Conservation (phyloP, 2,113 vertebrate species). For the Andinoacara biseriatus region DNA sequence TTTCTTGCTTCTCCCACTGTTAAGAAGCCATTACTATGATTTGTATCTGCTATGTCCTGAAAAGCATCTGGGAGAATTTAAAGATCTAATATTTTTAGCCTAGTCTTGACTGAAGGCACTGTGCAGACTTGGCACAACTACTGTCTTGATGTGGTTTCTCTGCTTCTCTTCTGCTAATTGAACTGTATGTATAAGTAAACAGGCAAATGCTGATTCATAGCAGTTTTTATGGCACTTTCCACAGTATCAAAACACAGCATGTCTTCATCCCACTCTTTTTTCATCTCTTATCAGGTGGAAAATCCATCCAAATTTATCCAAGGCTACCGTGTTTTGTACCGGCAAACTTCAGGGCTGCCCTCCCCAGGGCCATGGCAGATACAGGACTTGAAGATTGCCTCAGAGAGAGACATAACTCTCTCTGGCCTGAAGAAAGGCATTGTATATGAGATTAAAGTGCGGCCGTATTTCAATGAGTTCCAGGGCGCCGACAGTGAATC, state of each 20-base stretch:
- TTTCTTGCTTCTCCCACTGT: conserved; percentile 86
- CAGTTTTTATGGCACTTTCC: conserved; percentile 28
- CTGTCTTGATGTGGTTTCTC: background rate
- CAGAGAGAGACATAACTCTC: conserved; percentile 88
- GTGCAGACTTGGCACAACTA: background rate
- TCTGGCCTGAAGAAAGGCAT: conserved; percentile 89
- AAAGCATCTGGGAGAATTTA: conserved; percentile 73
- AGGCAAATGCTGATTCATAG: conserved; percentile 34
- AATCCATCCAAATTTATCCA: conserved; percentile 96
- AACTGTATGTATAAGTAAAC: conserved; percentile 36
- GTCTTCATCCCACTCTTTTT: conserved; percentile 14
- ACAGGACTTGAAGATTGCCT: conserved; percentile 89
- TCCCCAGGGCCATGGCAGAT: conserved; percentile 87
- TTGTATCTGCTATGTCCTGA: conserved; percentile 79
- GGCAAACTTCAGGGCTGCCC: conserved; percentile 89
- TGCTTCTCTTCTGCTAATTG: conserved; percentile 28
- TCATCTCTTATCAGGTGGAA: conserved; percentile 83
- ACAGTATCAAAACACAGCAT: conserved; percentile 5
- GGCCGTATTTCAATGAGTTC: conserved; percentile 97
- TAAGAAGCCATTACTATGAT: conserved; percentile 89
- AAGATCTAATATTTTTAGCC: conserved; percentile 10
- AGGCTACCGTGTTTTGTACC: conserved; percentile 91
- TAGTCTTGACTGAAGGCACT: background rate
- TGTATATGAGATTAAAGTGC: conserved; percentile 93
- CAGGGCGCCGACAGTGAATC: conserved; percentile 96